A percentile compares a stretch with the other conserved stretches of the same genome.
phyloP scores from a whole-genome alignment of 2,888 invertebrate species.

The Polydrusus cervinus region DNA sequence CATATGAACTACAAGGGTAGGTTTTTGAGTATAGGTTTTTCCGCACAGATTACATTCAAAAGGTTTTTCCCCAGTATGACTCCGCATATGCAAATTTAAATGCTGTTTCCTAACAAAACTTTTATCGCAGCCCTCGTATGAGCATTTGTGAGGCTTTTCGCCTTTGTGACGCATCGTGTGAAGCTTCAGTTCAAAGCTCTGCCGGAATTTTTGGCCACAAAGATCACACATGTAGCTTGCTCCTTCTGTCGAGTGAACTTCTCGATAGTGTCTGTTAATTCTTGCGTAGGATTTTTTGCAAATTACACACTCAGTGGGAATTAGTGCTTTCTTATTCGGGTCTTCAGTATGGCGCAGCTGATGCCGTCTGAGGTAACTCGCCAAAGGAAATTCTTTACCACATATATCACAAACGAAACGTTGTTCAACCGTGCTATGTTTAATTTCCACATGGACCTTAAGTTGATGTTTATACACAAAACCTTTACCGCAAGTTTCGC shows the following conservation, averaged over 20 bases:
- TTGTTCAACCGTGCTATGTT: constrained; percentile 56
- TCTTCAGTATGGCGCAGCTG: constrained; percentile 63
- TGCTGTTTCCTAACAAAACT: constrained; percentile 63
- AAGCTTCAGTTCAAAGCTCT: constrained; percentile 58
- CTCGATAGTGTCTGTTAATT: constrained; percentile 63
- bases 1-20: constrained; percentile 57
- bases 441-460: constrained; percentile 58
- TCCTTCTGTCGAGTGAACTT: constrained; percentile 68
- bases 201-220: constrained; percentile 74
- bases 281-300: constrained; percentile 72
- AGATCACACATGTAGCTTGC: constrained; percentile 70
- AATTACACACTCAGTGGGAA: constrained; percentile 71
- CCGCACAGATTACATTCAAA: constrained; percentile 69
- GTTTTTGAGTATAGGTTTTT: constrained; percentile 56
- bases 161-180: constrained; percentile 69
- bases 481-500: constrained; percentile 58
- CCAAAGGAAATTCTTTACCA: constrained; percentile 72
- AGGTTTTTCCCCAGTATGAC: constrained; percentile 74
- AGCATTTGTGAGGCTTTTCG: constrained; percentile 70
- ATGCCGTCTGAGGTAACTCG: constrained; percentile 61
- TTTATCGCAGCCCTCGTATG: constrained; percentile 62
- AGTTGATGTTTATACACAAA: constrained; percentile 59
- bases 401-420: constrained; percentile 71
- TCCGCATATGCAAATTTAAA: constrained; percentile 65
- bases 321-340: constrained; percentile 58